A percentile compares a stretch with the other conserved stretches of the same genome.
phyloP scores from a whole-genome alignment of 2,113 vertebrate species.

The Hippopotamus amphibius region DNA sequence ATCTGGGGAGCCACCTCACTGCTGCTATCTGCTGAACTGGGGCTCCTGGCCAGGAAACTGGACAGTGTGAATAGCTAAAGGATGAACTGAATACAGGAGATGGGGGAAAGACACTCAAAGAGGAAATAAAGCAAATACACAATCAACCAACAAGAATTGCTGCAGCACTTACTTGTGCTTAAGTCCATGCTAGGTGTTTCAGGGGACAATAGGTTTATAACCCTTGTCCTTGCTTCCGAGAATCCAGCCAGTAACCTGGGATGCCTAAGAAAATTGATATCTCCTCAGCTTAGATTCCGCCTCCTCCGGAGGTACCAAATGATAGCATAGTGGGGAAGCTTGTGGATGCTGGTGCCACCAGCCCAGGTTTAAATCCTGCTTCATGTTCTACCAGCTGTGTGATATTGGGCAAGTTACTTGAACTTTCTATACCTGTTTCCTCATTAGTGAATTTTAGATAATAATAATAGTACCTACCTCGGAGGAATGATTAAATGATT shows the following conservation, averaged over 20 bases:
- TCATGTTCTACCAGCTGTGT: background rate
- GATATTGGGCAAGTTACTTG: background rate
- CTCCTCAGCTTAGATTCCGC: background rate
- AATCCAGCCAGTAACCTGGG: background rate
- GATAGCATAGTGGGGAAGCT: background rate
- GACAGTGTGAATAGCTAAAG: background rate
- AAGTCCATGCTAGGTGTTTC: background rate
- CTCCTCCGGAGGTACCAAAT: background rate
- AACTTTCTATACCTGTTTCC: background rate
- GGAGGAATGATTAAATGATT: background rate
- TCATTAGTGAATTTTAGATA: constrained; percentile 36
- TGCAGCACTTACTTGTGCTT: background rate
- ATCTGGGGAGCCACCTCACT: too few relatives aligned
- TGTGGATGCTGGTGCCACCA: background rate
- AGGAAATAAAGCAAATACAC: background rate
- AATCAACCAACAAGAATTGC: background rate
- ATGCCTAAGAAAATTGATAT: background rate
- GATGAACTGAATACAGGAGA: background rate
- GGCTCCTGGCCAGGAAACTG: background rate
- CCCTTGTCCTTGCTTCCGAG: background rate
- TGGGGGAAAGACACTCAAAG: background rate
- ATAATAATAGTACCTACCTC: background rate
- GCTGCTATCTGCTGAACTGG: background rate
- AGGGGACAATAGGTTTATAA: background rate
- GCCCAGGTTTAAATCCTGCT: background rate